Base-by-base conservation (phyloP, 2,888 invertebrate species). In the Pseudococcus viburni region DNA sequence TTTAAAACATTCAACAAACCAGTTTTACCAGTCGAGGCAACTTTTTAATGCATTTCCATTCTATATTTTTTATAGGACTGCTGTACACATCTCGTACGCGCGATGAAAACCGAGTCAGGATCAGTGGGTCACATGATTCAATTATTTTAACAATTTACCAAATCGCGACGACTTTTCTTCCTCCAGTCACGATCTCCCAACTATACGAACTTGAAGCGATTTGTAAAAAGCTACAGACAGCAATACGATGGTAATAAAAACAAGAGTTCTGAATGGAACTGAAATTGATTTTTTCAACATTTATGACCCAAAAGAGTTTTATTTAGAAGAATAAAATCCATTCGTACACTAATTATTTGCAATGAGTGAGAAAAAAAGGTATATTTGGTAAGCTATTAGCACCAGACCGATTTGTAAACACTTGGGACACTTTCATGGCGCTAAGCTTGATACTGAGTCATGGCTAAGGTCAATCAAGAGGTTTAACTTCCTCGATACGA, bases 111-210 rank as follows among this genome's bases (percentile, higher is more conserved):
- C 77, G 39, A 77, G 77, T 77, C 77, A 77, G 77, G 77, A 77
- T 77, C 77, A 77, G 77, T 77, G 77, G 77, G 77, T 77, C 77
- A 77, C 77, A 77, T 77, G 33, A 39, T 39, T 42, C 77, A 77
- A 77, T 77, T 77, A 42, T n/a, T 77, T 77, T 77, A 77, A 42
- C 77, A 39, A 77, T 77, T 77, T 77, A 77, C 42, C 77, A 39
- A 77, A 68, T 68, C 26, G 68, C 68, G 26, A 68, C 68, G 68
- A 68, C 64, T 68, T 68, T 68, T 68, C 15, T 26, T 55, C 55
- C 55, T 15, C 19, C 68, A 68, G 68, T 68, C 68, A 68, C 68
- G 68, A 68, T 26, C 68, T 68, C 64, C 9, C 7, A 26, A 12
- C 26, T 26, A 68, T 26, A 55, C 55, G n/a, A n/a, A 55, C 5